Percentiles rank a stretch among this genome's conserved stretches.
Conservation (phyloP, 2,888 invertebrate species). For the Lycocerus yunnanus region DNA sequence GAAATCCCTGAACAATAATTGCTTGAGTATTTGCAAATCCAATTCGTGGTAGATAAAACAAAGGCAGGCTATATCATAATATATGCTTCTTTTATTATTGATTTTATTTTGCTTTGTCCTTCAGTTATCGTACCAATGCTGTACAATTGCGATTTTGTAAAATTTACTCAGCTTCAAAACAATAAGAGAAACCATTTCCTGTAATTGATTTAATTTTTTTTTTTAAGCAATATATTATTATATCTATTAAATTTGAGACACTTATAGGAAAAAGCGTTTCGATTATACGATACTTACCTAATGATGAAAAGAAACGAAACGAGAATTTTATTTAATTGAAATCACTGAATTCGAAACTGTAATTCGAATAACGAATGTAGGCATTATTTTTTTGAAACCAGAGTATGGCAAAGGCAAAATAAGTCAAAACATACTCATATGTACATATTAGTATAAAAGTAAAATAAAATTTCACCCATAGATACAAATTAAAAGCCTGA, state of each 20-base stretch:
- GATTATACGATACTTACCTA: background rate
- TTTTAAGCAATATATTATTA: background rate
- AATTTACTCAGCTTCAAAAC: background rate
- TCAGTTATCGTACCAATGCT: background rate
- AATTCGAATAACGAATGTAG: background rate
- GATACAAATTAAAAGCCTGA: background rate
- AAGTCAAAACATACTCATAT: background rate
- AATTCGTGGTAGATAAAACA: background rate
- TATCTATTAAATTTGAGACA: background rate
- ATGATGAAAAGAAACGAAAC: background rate
- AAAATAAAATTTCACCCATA: background rate
- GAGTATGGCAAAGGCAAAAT: background rate
- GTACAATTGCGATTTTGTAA: background rate
- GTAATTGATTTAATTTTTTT: background rate
- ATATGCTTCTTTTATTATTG: background rate
- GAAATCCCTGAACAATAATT: background rate
- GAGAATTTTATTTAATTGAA: background rate
- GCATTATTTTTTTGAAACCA: background rate
- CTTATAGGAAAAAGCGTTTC: background rate
- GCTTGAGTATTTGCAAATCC: background rate
- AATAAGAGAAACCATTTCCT: background rate
- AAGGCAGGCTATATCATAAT: background rate
- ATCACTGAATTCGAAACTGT: background rate
- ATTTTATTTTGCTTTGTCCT: background rate
- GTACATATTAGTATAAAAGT: background rate